These are phyloP conservation scores for Montipora efflorescens DNA, from an alignment of 64 coral and sea anemone species.

Conservation along the genomic window DNA sequence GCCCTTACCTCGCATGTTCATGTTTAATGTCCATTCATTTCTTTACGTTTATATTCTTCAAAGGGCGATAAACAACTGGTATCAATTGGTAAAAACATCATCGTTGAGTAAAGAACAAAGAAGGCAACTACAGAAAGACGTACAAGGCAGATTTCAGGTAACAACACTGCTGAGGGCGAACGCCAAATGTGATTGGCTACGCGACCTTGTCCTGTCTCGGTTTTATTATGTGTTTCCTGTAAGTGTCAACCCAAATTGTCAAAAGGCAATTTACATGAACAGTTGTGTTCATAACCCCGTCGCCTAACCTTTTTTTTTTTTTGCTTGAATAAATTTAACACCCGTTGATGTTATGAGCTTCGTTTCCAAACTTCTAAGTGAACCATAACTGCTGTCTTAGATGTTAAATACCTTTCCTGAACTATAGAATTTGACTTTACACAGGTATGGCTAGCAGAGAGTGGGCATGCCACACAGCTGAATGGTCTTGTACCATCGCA, in stretches of 20 bases:
- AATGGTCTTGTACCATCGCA: slow-evolving; percentile 84
- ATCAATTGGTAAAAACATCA: slow-evolving; percentile 86
- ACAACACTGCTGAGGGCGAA: neutral
- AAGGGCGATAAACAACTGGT: slow-evolving; percentile 90
- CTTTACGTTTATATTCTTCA: neutral
- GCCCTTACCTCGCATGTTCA: too few species aligned
- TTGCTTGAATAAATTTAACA: too few species aligned
- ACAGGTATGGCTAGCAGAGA: slow-evolving; percentile 95
- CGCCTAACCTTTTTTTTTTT: too few species aligned
- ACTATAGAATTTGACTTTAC: neutral
- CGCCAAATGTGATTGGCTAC: neutral
- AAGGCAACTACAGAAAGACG: slow-evolving; percentile 88
- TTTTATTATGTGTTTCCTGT: too few species aligned
- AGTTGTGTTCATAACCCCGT: too few species aligned
- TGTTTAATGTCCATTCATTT: neutral
- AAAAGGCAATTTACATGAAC: too few species aligned
- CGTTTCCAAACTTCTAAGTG: too few species aligned
- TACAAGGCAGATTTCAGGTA: slow-evolving; percentile 98
- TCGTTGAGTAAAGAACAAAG: slow-evolving; percentile 76
- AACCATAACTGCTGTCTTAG: too few species aligned
- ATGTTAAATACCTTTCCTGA: neutral
- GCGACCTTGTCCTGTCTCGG: too few species aligned
- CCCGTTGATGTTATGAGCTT: too few species aligned
- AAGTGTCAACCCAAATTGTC: too few species aligned
- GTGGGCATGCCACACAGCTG: slow-evolving; percentile 81